phyloP scores from a whole-genome alignment of 2,113 vertebrate species.

The Orcinus orca region DNA sequence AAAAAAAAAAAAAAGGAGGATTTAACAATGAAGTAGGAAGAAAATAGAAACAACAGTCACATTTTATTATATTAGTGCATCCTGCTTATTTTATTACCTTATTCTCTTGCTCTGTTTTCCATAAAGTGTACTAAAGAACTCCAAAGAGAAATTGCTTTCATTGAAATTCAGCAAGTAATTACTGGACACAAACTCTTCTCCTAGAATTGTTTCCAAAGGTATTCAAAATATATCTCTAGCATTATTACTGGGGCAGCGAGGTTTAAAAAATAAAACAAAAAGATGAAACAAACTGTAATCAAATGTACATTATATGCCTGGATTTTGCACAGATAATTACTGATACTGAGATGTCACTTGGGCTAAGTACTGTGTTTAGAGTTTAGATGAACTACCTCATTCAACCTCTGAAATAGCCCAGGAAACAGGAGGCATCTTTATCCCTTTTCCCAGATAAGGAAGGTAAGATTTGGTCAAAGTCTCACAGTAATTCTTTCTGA shows the following conservation, averaged over 20 bases:
- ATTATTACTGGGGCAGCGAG: background rate
- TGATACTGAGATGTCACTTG: background rate
- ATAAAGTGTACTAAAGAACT: background rate
- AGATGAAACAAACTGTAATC: background rate
- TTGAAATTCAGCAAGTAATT: background rate
- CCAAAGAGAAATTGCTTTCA: conserved; percentile 42
- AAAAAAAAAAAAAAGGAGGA: background rate
- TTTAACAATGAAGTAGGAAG: background rate
- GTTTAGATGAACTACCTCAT: background rate
- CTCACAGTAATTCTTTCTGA: background rate
- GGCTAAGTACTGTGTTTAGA: background rate
- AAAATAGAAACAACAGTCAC: background rate
- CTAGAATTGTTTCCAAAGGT: background rate
- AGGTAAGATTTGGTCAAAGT: background rate
- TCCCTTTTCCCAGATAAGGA: background rate
- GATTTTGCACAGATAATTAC: background rate
- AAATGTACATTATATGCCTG: background rate
- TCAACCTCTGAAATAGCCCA: background rate
- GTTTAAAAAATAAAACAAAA: background rate
- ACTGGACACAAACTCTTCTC: background rate
- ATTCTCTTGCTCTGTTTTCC: background rate
- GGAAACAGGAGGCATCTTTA: background rate
- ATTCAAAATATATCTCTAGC: background rate
- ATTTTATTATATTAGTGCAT: background rate
- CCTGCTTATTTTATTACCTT: background rate